These are phyloP conservation scores for Pogonophryne albipinna DNA, from an alignment of 2,797 vertebrate genomes.

Conservation along the genomic window DNA sequence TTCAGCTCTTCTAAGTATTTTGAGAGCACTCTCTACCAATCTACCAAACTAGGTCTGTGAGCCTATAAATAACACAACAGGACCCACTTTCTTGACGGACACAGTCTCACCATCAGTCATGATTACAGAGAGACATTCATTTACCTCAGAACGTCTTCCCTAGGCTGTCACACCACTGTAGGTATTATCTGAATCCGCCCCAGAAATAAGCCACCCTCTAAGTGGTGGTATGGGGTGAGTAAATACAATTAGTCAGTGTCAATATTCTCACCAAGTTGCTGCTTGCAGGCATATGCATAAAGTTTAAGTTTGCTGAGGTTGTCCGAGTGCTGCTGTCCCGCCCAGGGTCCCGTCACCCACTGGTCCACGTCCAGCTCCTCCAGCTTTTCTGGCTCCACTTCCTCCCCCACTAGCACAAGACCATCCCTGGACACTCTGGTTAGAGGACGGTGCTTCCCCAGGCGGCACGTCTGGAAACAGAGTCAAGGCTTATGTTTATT, in stretches of 20 bases:
- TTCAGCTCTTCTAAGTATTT: too few species aligned
- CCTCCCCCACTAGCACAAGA: slow-evolving; percentile 91
- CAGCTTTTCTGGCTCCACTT: slow-evolving; percentile 84
- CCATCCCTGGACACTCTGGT: slow-evolving; percentile 94
- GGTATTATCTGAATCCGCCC: too few species aligned
- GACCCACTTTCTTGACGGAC: too few species aligned
- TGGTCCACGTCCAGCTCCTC: slow-evolving; percentile 91
- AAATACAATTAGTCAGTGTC: background rate
- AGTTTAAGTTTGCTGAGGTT: slow-evolving; percentile 96
- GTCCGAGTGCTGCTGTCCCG: slow-evolving; percentile 91
- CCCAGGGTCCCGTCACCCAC: slow-evolving; percentile 92
- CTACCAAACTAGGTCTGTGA: too few species aligned
- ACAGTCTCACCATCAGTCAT: too few species aligned
- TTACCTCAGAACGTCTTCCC: too few species aligned
- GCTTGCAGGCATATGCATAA: slow-evolving; percentile 93
- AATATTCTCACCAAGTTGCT: slow-evolving; percentile 90
- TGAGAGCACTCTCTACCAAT: too few species aligned
- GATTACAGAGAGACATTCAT: too few species aligned
- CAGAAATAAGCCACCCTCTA: too few species aligned
- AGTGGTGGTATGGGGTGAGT: too few species aligned
- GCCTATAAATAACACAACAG: too few species aligned
- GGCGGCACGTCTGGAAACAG: slow-evolving; percentile 90
- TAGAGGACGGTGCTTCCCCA: slow-evolving; percentile 97
- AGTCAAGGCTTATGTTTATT: background rate
- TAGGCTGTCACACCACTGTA: too few species aligned